These are phyloP conservation scores for Corythucha ciliata DNA, from an alignment of 2,888 invertebrate species.

Conservation along the genomic window DNA sequence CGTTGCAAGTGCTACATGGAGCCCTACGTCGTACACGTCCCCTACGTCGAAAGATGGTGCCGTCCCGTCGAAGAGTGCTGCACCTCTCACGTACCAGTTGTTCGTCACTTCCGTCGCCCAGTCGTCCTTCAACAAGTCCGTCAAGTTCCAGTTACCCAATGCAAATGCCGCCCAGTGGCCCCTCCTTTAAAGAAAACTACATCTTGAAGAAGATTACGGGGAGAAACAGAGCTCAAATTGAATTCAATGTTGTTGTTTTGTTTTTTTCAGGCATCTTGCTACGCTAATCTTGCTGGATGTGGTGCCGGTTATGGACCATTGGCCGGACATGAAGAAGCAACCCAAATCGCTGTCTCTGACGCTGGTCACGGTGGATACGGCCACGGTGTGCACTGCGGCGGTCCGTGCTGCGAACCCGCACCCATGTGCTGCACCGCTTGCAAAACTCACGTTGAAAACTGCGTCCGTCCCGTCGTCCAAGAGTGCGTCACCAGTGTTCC, in stretches of 20 bases:
- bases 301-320: neutral
- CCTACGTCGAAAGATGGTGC: slow-evolving; percentile 20
- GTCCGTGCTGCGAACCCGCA: neutral
- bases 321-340: too few species aligned
- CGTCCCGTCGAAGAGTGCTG: slow-evolving; percentile 3
- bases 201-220: too few species aligned
- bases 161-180: too few species aligned
- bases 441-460: slow-evolving; percentile 3
- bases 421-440: neutral
- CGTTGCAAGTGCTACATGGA: neutral
- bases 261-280: neutral
- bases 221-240: too few species aligned
- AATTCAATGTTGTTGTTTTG: too few species aligned
- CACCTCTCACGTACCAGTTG: neutral
- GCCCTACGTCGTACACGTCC: slow-evolving; percentile 15
- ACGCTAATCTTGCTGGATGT: neutral
- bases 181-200: too few species aligned
- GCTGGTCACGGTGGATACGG: neutral
- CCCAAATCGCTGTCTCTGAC: neutral
- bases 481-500: slow-evolving; percentile 1
- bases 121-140: slow-evolving; percentile 16
- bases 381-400: neutral
- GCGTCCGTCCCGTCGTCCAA: slow-evolving; percentile 4
- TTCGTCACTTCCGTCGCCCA: neutral
- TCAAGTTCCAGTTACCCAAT: slow-evolving; percentile 20